Conservation (phyloP, 2,888 invertebrate species). For the Apamea sordens region DNA sequence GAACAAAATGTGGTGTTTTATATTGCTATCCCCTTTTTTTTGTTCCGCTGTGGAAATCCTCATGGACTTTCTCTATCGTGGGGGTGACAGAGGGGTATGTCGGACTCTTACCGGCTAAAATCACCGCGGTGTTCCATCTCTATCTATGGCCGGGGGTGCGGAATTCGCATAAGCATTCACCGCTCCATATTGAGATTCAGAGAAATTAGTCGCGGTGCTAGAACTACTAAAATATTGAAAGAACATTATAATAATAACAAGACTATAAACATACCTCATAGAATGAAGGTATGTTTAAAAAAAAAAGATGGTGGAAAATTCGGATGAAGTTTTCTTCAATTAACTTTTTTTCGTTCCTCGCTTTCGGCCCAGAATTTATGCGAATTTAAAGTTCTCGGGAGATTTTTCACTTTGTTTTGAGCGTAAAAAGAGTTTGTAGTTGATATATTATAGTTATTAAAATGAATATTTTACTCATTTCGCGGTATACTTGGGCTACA, state of each 20-base stretch:
- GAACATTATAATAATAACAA: background rate
- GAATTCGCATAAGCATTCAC: too few relatives aligned
- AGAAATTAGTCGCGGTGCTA: background rate
- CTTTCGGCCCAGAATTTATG: conserved; percentile 6
- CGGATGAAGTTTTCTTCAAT: background rate
- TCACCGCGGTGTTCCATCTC: too few relatives aligned
- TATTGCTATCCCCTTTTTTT: background rate
- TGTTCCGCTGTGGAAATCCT: too few relatives aligned
- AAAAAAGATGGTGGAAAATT: background rate
- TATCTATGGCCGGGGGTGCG: too few relatives aligned
- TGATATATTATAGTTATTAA: background rate
- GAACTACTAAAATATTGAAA: background rate
- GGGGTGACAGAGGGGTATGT: too few relatives aligned
- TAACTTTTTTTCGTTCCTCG: background rate
- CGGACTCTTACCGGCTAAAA: too few relatives aligned
- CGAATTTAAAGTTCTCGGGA: conserved; percentile 6
- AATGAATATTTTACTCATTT: background rate
- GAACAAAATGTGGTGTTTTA: background rate
- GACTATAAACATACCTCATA: background rate
- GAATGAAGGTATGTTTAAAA: background rate
- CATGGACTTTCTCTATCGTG: too few relatives aligned
- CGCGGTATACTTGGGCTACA: too few relatives aligned
- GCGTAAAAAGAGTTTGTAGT: background rate
- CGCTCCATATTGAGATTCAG: background rate
- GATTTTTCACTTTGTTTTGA: background rate